A percentile compares a stretch with the other conserved stretches of the same genome.
phyloP scores from a whole-genome alignment of 2,888 invertebrate species.

The Acanthosepion lycidas region DNA sequence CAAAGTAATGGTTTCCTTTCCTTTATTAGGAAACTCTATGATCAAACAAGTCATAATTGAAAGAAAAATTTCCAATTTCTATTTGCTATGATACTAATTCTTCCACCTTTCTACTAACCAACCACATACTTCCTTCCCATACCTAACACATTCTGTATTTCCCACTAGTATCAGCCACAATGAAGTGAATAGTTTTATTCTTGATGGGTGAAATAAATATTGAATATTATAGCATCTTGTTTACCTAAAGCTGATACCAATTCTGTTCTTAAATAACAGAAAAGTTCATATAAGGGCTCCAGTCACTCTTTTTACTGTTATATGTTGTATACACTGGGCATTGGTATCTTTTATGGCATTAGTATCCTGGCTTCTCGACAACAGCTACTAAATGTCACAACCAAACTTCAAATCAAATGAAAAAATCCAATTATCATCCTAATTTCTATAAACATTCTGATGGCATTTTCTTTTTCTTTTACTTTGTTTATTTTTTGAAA shows the following conservation, averaged over 20 bases:
- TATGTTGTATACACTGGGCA: neutral
- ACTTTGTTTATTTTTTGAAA: neutral
- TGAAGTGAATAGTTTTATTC: neutral
- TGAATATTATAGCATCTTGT: neutral
- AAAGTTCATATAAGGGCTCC: neutral
- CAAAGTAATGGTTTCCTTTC: too few relatives aligned
- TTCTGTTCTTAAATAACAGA: neutral
- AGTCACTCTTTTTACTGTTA: too few relatives aligned
- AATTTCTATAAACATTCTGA: neutral
- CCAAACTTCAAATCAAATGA: neutral
- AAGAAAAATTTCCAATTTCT: too few relatives aligned
- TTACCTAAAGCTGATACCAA: neutral
- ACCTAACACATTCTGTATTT: too few relatives aligned
- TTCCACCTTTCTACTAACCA: too few relatives aligned
- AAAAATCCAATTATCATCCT: neutral
- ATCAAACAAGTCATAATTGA: too few relatives aligned
- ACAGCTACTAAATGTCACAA: neutral
- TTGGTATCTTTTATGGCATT: neutral
- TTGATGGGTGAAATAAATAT: neutral
- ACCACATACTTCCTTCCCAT: too few relatives aligned
- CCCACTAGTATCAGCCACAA: too few relatives aligned
- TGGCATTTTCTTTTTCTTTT: neutral
- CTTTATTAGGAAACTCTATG: too few relatives aligned
- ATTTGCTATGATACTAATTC: too few relatives aligned
- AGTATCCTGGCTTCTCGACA: neutral